Evolutionary conservation across 2,888 invertebrate species (phyloP).

Genomic region (Keiferia lycopersicella): DNA sequence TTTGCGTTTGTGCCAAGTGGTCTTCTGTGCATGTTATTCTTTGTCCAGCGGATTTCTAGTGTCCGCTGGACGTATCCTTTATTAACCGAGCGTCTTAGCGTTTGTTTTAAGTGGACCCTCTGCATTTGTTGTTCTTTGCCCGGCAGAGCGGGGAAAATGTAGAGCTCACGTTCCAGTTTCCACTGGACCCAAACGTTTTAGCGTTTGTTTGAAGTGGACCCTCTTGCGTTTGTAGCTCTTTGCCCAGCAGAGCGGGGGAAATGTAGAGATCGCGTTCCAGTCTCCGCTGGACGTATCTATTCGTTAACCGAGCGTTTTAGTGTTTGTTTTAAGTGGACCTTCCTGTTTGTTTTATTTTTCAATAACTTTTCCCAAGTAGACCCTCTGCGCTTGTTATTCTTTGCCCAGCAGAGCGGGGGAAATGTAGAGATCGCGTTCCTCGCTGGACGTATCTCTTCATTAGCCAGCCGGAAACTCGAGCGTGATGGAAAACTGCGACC

Average conservation of each 20-base stretch:
- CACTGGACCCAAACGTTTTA: background rate
- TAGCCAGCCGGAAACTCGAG: constrained; percentile 29
- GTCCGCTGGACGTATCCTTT: too few species aligned
- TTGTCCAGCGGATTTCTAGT: constrained; percentile 8
- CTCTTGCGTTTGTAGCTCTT: background rate
- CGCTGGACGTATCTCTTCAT: constrained; percentile 33
- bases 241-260: constrained; percentile 11
- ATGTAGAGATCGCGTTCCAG: constrained; percentile 27
- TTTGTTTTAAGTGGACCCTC: background rate
- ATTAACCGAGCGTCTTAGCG: too few species aligned
- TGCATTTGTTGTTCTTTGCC: background rate
- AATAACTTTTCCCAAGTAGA: too few species aligned
- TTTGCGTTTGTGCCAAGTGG: background rate
- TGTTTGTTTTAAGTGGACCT: background rate
- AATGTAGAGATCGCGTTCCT: constrained; percentile 28
- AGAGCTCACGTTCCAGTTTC: constrained; percentile 21
- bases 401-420: constrained; percentile 13
- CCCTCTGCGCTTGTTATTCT: background rate
- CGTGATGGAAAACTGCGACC: constrained; percentile 26
- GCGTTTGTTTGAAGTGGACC: background rate
- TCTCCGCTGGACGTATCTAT: constrained; percentile 28
- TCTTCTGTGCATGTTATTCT: background rate
- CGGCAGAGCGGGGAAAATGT: constrained; percentile 24
- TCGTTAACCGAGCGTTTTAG: constrained; percentile 30
- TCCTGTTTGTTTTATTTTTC: too few species aligned